Percentiles rank a stretch among this genome's conserved stretches.
phyloP scores from a whole-genome alignment of 2,797 vertebrate genomes.

The Ara ararauna region DNA sequence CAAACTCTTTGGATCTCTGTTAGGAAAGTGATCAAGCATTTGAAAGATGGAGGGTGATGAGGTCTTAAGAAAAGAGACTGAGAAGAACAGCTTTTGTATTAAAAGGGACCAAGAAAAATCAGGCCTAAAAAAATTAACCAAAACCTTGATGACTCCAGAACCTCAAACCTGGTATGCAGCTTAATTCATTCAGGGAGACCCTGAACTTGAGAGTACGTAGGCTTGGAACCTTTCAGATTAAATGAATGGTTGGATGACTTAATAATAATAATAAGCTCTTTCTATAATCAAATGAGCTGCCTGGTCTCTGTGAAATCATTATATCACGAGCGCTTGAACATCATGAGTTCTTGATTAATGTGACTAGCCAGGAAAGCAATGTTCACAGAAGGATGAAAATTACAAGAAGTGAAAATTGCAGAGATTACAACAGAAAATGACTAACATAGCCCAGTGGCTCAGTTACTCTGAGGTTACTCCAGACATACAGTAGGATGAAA shows the following conservation, averaged over 20 bases:
- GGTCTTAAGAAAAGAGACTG: background rate
- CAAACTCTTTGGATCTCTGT: background rate
- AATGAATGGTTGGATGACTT: background rate
- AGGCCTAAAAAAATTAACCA: background rate
- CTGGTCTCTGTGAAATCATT: conserved; percentile 24
- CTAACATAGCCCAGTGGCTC: background rate
- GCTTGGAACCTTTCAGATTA: background rate
- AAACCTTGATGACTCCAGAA: background rate
- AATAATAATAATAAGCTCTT: background rate
- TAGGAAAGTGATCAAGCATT: background rate
- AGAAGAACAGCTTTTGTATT: background rate
- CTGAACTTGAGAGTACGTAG: background rate
- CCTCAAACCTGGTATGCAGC: background rate
- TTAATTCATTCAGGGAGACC: background rate
- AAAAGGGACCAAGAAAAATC: background rate
- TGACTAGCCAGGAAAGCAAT: background rate
- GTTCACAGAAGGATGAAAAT: conserved; percentile 31
- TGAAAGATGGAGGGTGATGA: background rate
- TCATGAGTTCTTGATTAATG: conserved; percentile 16
- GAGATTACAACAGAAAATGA: background rate
- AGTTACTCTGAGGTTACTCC: background rate
- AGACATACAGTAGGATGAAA: background rate
- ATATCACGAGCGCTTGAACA: background rate
- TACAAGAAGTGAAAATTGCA: background rate
- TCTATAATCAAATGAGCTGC: conserved; percentile 2